Evolutionary conservation across 1,140 invertebrate species (phyloP).

Genomic region (Drosophila repleta): DNA sequence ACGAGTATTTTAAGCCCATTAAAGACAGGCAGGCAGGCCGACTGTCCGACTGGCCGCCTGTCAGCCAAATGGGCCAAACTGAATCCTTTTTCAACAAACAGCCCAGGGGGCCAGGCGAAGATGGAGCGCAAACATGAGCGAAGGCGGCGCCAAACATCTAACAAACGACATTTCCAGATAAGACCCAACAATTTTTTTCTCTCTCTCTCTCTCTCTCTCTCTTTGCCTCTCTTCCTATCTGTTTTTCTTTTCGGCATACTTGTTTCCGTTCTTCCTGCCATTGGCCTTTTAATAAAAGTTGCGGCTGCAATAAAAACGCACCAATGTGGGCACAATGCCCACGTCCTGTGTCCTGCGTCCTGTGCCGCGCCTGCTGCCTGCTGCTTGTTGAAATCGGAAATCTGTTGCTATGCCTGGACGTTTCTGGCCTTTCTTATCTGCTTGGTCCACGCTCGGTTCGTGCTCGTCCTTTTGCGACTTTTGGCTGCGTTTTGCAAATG

Average conservation of each 20-base stretch:
- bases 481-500: constrained; percentile 58
- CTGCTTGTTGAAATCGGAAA: constrained; percentile 20
- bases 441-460: constrained; percentile 3
- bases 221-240: not conserved
- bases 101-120: not conserved
- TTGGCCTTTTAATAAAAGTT: constrained; percentile 77
- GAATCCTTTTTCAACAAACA: constrained; percentile 17
- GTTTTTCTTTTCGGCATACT: not conserved
- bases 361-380: not conserved
- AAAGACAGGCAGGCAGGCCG: constrained; percentile 36
- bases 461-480: constrained; percentile 10
- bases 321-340: constrained; percentile 15
- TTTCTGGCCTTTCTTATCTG: constrained; percentile 56
- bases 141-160: constrained; percentile 24
- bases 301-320: constrained; percentile 74
- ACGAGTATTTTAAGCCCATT: constrained; percentile 69
- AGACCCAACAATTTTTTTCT: constrained; percentile 34
- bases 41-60: not conserved
- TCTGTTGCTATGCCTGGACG: constrained; percentile 63
- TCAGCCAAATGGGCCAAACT: constrained; percentile 8
- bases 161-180: constrained; percentile 75
- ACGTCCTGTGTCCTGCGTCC: not conserved
- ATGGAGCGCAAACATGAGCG: constrained; percentile 2
- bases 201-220: not conserved
- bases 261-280: constrained; percentile 24